Evolutionary conservation across 2,113 vertebrate species (phyloP), one percentile per base, ranked within the genome.

Genomic region (Fulmarus glacialis): DNA sequence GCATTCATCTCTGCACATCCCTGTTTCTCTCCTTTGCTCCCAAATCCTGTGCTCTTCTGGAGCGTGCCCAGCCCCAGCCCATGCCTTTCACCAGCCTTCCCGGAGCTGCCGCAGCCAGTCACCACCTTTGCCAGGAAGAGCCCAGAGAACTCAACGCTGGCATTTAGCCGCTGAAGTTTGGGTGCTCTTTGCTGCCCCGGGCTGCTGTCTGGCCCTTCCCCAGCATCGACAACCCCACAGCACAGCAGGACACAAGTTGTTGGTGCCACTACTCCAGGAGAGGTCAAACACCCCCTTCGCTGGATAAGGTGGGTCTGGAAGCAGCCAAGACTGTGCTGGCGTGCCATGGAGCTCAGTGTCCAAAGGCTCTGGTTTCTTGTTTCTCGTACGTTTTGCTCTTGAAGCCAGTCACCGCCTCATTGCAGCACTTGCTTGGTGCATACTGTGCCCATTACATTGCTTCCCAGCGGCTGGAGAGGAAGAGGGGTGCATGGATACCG

Each of bases 401-500:
- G 27, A 58, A 62, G 53, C 30, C 42, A 12, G 34, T 72, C 42
- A 36, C 45, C 3, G 4, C 27, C 23, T 9, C 13, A 17, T 24
- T 52, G 70, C 70, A 85, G 56, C 71, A 24, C 34, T 66, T 21
- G 38, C 16, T 70, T n/a, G 26, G 20, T 23, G 19, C 23, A 9
- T 16, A 6, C 17, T 52, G 66, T 64, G 21, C 23, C 59, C 43
- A 9, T 52, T 60, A 7, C 38, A 6, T 56, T 71, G 20, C 50
- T 70, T 78, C 68, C 40, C 14, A 4, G 4, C 8, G 6, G 56
- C 42, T 66, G 36, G 12, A 40, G 62, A 43, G 40, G 82, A 56
- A 47, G 23, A 71, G 12, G 9, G 4, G 20, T 2, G 11, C 0
- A 1, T 36, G 45, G 30, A 38, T 55, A 21, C 55, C 2, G 0